These are phyloP conservation scores for Strix uralensis DNA, from an alignment of 2,113 vertebrate genomes.

Conservation along the genomic window DNA sequence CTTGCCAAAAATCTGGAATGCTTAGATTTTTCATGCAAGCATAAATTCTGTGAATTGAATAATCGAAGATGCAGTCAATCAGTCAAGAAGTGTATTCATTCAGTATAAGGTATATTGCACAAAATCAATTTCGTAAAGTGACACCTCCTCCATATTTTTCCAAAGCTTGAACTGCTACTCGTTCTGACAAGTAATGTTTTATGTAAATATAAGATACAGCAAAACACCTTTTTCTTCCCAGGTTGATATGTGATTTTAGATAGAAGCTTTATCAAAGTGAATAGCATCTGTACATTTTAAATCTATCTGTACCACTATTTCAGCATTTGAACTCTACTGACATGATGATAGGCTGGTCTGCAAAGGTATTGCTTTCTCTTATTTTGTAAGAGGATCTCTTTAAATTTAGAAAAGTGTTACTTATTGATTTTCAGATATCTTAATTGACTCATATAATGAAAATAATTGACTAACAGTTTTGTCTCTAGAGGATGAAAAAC, in stretches of 20 bases:
- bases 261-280: not conserved
- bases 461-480: not conserved
- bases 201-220: not conserved
- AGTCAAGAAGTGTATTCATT: slow-evolving; percentile 25
- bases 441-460: not conserved
- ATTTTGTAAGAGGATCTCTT: not conserved
- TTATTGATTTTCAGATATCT: not conserved
- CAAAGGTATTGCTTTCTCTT: not conserved
- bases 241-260: not conserved
- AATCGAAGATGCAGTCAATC: not conserved
- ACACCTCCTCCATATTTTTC: not conserved
- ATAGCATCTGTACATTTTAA: not conserved
- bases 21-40: slow-evolving; percentile 56
- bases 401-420: not conserved
- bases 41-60: slow-evolving; percentile 50
- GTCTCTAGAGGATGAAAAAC: not conserved
- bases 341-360: not conserved
- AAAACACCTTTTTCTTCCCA: not conserved
- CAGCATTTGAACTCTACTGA: not conserved
- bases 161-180: not conserved
- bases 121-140: not conserved
- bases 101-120: slow-evolving; percentile 32
- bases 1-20: not conserved
- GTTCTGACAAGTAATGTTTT: not conserved
- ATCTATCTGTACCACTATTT: not conserved